Percentiles rank a stretch among this genome's conserved stretches.
Evolutionary conservation across 2,888 invertebrate species (phyloP).

Genomic region (Hirtodrosophila alboralis): DNA sequence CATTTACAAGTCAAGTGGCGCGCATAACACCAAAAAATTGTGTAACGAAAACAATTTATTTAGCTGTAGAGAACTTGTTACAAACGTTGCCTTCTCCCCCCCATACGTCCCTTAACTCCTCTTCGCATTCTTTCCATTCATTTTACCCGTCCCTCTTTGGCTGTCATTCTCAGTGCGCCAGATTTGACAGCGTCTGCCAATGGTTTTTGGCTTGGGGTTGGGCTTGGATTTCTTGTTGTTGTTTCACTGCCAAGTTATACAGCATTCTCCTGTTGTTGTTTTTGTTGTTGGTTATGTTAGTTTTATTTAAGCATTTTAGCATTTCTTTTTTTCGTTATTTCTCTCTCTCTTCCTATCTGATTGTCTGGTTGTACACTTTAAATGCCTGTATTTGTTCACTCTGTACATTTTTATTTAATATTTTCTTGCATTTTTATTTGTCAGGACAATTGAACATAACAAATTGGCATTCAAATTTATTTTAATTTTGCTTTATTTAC

Average conservation of each 20-base stretch:
- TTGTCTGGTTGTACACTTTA: constrained; percentile 31
- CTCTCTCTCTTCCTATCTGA: constrained; percentile 2
- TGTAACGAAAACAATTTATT: constrained; percentile 76
- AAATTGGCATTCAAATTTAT: constrained; percentile 55
- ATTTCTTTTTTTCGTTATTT: too few relatives aligned
- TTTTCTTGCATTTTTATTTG: constrained; percentile 9
- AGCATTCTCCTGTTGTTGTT: constrained; percentile 8
- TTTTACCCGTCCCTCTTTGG: not conserved
- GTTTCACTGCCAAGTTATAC: constrained; percentile 23
- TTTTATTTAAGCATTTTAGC: constrained; percentile 49
- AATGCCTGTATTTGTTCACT: constrained; percentile 31
- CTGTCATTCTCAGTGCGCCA: constrained; percentile 68
- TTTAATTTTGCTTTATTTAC: constrained; percentile 43
- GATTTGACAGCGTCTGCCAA: constrained; percentile 70
- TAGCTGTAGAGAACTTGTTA: constrained; percentile 36
- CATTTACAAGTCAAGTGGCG: constrained; percentile 77
- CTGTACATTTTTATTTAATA: constrained; percentile 27
- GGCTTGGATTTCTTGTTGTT: constrained; percentile 21
- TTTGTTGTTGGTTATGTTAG: constrained; percentile 35
- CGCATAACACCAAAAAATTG: constrained; percentile 73
- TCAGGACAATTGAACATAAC: constrained; percentile 19
- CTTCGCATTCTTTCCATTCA: not conserved
- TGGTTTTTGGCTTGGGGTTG: constrained; percentile 47
- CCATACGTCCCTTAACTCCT: too few relatives aligned
- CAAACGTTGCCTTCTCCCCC: too few relatives aligned